Base-by-base conservation (phyloP, 1,140 invertebrate genomes). In the Bactericera cockerelli region DNA sequence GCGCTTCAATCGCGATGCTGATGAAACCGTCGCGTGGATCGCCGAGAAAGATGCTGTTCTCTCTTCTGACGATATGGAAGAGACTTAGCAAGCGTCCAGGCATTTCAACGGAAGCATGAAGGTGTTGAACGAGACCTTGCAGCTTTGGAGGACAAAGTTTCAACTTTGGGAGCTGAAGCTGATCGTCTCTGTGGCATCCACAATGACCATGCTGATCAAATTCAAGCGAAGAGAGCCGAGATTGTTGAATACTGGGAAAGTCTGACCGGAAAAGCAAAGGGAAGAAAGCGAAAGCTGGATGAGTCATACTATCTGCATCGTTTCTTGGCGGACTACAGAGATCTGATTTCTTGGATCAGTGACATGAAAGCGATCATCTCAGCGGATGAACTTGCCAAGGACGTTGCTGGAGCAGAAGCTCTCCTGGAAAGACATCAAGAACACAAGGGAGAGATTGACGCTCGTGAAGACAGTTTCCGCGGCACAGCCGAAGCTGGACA, bases 21-120 rank as follows among this genome's bases (percentile, higher is more conserved):
- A 99, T 71, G 96, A 99, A 72, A 97, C 95, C 1, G 92, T 98
- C 70, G 89, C 93, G 11, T 99, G 97, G 97, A 98, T 99, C 63
- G 89, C 87, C 33, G 96, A 99, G 75, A 99, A 99, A 72, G 95
- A 98, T 69, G 87, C 90, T 0, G 89, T 97, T 1, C 75, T 99
- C 2, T 94, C 93, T 0, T 91, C 90, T 0, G 96, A 99, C 68
- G 96, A 68, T 97, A 92, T 70, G 96, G 96, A 14, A 80, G 94
- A 13, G 96, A 99, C 71, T 76, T 99, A 57, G 94, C 94, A n/a
- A 95, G 89, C 65, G 96, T 98, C 1, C 93, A 97, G 73, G 89
- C 92, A 1, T 71, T 98, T 22, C 93, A 83, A 71, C 80, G 96
- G 11, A 98, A 98, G 71, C 96, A 99, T 70, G 96, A 99, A 70